Conservation (phyloP, 2,888 invertebrate genomes). For the Allolobophora icterica region DNA sequence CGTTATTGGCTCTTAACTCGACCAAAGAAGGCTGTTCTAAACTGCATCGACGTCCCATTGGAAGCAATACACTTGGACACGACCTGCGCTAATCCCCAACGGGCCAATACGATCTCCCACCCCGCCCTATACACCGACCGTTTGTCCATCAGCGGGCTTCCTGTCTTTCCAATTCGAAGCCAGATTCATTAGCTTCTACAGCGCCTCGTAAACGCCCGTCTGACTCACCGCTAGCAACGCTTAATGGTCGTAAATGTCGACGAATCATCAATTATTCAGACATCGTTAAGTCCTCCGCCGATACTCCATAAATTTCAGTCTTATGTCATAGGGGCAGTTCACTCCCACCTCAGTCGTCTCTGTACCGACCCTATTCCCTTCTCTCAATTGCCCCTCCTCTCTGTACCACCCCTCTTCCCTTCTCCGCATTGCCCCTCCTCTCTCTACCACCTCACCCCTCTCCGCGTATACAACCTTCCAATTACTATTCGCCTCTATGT, state of each 20-base stretch:
- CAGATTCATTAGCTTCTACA: slow-evolving; percentile 22
- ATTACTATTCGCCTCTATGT: neutral
- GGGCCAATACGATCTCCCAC: neutral
- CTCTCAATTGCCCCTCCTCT: neutral
- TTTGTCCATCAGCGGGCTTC: neutral
- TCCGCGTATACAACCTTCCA: neutral
- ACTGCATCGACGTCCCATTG: neutral
- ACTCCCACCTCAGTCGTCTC: neutral
- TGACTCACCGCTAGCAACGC: neutral
- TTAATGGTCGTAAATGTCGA: slow-evolving; percentile 17
- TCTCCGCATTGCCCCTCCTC: no score
- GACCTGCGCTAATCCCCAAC: neutral
- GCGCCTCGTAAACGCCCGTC: neutral
- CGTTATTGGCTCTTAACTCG: no score
- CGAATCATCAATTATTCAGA: neutral
- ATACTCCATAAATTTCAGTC: neutral
- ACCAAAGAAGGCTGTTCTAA: neutral
- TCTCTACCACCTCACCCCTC: neutral
- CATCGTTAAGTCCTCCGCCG: neutral
- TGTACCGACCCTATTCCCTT: neutral
- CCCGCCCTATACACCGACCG: neutral
- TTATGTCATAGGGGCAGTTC: neutral
- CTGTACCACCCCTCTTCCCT: neutral
- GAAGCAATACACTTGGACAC: neutral
- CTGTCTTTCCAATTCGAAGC: neutral